Percentiles rank a stretch among this genome's conserved stretches.
These are phyloP conservation scores for Hyposoter didymator DNA, from an alignment of 2,888 invertebrate genomes.

Conservation along the genomic window DNA sequence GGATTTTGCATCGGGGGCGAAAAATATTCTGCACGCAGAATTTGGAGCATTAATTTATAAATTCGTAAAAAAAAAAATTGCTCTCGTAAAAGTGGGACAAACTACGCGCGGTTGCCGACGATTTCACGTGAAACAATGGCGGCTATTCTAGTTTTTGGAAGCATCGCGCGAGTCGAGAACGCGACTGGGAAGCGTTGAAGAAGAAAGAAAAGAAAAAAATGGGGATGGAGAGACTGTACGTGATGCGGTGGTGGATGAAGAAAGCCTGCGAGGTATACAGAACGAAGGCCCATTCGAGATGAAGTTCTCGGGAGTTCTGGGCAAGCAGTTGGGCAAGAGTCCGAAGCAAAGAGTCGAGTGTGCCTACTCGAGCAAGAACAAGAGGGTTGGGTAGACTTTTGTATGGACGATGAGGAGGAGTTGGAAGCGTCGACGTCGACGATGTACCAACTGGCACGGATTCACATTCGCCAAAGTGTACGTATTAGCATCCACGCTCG, in stretches of 20 bases:
- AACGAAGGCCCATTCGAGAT: conserved; percentile 21
- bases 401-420: conserved; percentile 16
- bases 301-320: not conserved
- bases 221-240: conserved; percentile 15
- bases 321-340: conserved; percentile 29
- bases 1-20: no score
- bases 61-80: conserved; percentile 36
- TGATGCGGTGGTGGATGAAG: conserved; percentile 20
- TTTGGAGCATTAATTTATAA: conserved; percentile 47
- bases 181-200: conserved; percentile 18
- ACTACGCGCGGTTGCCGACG: conserved; percentile 36
- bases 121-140: conserved; percentile 55
- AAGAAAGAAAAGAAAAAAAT: not conserved
- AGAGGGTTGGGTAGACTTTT: conserved; percentile 27
- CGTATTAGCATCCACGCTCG: conserved; percentile 47
- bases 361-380: conserved; percentile 58
- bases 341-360: conserved; percentile 31
- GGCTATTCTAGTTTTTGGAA: conserved; percentile 26
- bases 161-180: conserved; percentile 5
- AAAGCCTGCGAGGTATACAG: conserved; percentile 3
- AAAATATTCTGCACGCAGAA: not conserved
- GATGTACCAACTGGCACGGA: conserved; percentile 42
- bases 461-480: conserved; percentile 29
- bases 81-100: conserved; percentile 61
- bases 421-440: conserved; percentile 40